A percentile compares a stretch with the other conserved stretches of the same genome.
These are phyloP conservation scores for Acestrorhynchus altus DNA, from an alignment of 2,797 vertebrate genomes.

Conservation along the genomic window DNA sequence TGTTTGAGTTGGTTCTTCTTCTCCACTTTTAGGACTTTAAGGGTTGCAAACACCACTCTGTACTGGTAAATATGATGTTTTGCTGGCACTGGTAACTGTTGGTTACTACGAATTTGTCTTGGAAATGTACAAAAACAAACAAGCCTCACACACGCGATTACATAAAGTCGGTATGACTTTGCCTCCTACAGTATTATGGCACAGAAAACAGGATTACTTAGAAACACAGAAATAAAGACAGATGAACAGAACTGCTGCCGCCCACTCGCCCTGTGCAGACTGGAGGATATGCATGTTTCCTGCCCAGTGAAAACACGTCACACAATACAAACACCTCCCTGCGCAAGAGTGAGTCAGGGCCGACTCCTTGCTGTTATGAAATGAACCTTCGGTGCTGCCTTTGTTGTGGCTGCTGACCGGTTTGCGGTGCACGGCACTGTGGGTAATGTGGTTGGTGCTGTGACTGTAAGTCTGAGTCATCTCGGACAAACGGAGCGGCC, in stretches of 20 bases:
- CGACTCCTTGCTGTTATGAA: constrained; percentile 36
- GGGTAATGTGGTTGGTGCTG: constrained; percentile 13
- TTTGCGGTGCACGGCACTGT: constrained; percentile 16
- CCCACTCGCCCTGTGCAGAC: neutral
- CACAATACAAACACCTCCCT: constrained; percentile 13
- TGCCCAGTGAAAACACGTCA: neutral
- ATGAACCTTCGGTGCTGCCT: constrained; percentile 29
- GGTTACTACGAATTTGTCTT: neutral
- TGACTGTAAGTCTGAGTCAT: constrained; percentile 28
- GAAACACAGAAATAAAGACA: neutral
- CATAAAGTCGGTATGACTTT: neutral
- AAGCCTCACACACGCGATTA: constrained; percentile 7
- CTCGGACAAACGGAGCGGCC: constrained; percentile 33
- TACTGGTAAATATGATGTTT: too few species aligned
- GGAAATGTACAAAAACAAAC: neutral
- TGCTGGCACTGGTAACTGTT: too few species aligned
- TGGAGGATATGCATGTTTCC: neutral
- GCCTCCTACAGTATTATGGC: neutral
- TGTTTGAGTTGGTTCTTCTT: too few species aligned
- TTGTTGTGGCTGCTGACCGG: constrained; percentile 4
- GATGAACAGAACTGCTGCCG: neutral
- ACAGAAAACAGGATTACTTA: neutral
- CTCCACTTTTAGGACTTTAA: too few species aligned
- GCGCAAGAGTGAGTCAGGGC: constrained; percentile 18
- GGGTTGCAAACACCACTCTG: too few species aligned